These are phyloP conservation scores for Malurus splendens DNA, from an alignment of 2,797 vertebrate species.

Conservation along the genomic window DNA sequence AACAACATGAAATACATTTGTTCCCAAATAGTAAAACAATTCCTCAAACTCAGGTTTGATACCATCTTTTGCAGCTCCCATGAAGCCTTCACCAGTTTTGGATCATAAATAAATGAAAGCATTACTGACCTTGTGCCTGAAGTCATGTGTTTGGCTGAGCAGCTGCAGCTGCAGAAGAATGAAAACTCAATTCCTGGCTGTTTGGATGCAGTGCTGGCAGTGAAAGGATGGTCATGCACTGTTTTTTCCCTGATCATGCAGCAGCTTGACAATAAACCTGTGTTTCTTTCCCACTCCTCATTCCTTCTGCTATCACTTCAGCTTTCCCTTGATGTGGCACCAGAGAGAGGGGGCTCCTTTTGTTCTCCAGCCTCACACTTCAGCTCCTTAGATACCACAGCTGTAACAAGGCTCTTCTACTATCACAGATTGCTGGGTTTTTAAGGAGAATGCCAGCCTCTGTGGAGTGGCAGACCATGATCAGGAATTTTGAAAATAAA, in stretches of 20 bases:
- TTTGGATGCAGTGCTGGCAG: neutral
- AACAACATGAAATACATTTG: neutral
- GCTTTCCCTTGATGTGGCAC: neutral
- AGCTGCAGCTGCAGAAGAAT: neutral
- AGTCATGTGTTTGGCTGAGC: neutral
- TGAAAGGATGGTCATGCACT: neutral
- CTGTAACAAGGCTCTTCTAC: neutral
- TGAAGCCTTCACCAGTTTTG: neutral
- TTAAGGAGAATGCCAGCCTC: conserved; percentile 27
- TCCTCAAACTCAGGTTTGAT: neutral
- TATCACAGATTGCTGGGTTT: neutral
- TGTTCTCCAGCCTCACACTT: neutral
- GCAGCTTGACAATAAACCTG: neutral
- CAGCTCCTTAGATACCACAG: neutral
- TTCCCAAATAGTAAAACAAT: neutral
- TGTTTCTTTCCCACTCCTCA: neutral
- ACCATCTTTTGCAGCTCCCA: neutral
- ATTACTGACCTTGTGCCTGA: neutral
- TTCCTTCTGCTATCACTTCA: neutral
- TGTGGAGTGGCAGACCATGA: neutral
- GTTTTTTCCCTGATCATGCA: neutral
- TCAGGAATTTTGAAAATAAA: conserved; percentile 35
- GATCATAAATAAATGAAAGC: neutral
- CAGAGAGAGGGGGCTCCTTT: neutral
- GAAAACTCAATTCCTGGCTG: neutral